These are phyloP conservation scores for Lycopodina hypogea DNA, from an alignment of 37 sponge, comb jelly and placozoan species.

Conservation along the genomic window DNA sequence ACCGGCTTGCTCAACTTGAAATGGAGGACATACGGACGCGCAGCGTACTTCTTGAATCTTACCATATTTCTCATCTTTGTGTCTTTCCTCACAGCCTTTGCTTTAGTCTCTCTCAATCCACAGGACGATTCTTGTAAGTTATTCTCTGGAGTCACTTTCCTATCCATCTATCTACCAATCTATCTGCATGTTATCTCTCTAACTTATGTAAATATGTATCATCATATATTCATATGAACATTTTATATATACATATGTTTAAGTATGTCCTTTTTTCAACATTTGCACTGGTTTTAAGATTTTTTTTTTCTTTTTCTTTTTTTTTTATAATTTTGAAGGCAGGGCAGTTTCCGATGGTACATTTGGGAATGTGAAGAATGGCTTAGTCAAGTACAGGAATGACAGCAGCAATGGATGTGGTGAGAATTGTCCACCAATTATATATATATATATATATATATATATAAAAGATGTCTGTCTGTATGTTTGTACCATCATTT, in stretches of 20 bases:
- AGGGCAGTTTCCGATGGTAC: not conserved
- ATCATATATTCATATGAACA: too few relatives aligned
- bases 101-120: conserved; percentile 60
- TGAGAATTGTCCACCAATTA: not conserved
- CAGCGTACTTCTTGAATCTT: conserved; percentile 78
- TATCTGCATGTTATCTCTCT: too few relatives aligned
- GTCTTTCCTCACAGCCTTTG: conserved; percentile 77
- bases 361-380: not conserved
- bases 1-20: conserved; percentile 76
- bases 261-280: not conserved
- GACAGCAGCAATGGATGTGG: not conserved
- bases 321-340: not conserved
- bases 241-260: too few relatives aligned
- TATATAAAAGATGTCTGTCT: too few relatives aligned
- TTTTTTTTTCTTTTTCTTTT: not conserved
- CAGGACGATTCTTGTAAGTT: conserved; percentile 43
- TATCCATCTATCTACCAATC: too few relatives aligned
- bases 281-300: too few relatives aligned
- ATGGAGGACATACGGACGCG: conserved; percentile 82
- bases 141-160: too few relatives aligned
- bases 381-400: not conserved
- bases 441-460: too few relatives aligned
- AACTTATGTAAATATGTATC: too few relatives aligned
- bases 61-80: conserved; percentile 75
- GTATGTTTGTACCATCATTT: too few relatives aligned